Evolutionary conservation across 2,113 vertebrate species (phyloP), one percentile per base, ranked within the genome.

Genomic region (Aphelocoma coerulescens): DNA sequence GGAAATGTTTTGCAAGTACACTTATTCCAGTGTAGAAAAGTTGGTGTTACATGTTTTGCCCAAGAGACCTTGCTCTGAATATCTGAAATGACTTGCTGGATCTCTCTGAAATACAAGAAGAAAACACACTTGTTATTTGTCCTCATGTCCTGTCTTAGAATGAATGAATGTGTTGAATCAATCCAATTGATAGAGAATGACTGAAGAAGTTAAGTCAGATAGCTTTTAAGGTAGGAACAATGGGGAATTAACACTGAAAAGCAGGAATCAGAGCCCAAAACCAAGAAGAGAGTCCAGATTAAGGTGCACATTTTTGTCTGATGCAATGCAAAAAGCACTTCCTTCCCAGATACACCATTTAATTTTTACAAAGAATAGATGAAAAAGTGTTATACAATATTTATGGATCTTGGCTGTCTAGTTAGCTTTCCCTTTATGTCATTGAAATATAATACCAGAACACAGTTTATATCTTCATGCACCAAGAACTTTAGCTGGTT

Each of bases 221-320:
- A 75, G 37, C 17, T 95, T 89, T 94, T 75, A 93, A 94, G 74
- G 74, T 81, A 69, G 49, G 44, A 93, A 93, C 74, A 96, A 89
- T 21, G 66, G 35, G 4, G 28, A 27, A 89, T 83, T 89, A 82
- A 51, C 55, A 41, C 11, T 79, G 67, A 74, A 41, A 94, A 96
- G 52, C 24, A 81, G 35, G 43, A 95, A 82, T 91, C 59, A 44
- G 28, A 3, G 2, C 26, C 41, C 51, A 46, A 91, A 95, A 69
- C 0, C 41, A 82, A 61, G 51, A 79, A 62, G 7, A 46, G 17
- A 62, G 13, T 71, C 32, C 69, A 91, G 49, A 93, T 71, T 72
- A 88, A 67, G 37, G 30, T 13, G 2, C 24, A 63, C 8, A 12
- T 71, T 85, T 89, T 22, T 61, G 13, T 27, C 51, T 39, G 19